A percentile compares a stretch with the other conserved stretches of the same genome.
phyloP scores from a whole-genome alignment of 2,113 vertebrate species.

The Pholis gunnellus region DNA sequence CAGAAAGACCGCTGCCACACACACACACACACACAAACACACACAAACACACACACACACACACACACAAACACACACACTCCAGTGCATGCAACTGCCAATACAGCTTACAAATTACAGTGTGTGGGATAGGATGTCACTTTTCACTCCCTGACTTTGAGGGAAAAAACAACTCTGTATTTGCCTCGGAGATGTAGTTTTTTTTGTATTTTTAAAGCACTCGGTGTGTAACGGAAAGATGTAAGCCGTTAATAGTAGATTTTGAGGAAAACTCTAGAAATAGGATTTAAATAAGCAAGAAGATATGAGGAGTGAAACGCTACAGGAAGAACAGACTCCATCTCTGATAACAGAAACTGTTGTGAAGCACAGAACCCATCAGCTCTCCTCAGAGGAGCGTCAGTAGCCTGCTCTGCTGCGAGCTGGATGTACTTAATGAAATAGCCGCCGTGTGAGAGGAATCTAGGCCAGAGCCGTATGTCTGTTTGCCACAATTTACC shows the following conservation, averaged over 20 bases:
- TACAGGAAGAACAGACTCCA: neutral
- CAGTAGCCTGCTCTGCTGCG: slow-evolving; percentile 49
- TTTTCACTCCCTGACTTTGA: slow-evolving; percentile 60
- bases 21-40: slow-evolving; percentile 24
- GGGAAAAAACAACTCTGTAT: slow-evolving; percentile 54
- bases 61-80: slow-evolving; percentile 28
- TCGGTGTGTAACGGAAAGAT: slow-evolving; percentile 43
- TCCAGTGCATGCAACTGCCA: slow-evolving; percentile 50
- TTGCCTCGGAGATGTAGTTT: slow-evolving; percentile 40
- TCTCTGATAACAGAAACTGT: slow-evolving; percentile 19
- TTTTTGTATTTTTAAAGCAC: slow-evolving; percentile 17
- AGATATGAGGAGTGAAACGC: slow-evolving; percentile 22
- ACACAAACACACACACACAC: slow-evolving; percentile 24
- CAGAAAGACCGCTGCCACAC: neutral
- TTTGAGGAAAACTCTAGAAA: slow-evolving; percentile 22
- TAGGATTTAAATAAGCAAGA: slow-evolving; percentile 1
- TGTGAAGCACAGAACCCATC: slow-evolving; percentile 50
- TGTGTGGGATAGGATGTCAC: slow-evolving; percentile 62
- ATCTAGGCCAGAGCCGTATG: slow-evolving; percentile 66
- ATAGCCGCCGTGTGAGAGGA: slow-evolving; percentile 57
- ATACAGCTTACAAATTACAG: slow-evolving; percentile 65
- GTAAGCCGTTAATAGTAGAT: slow-evolving; percentile 43
- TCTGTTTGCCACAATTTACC: slow-evolving; percentile 65
- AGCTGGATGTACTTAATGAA: slow-evolving; percentile 62
- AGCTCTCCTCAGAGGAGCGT: slow-evolving; percentile 52